Conservation (phyloP, 92 coral and sea anemone genomes). For the Porites lobata region DNA sequence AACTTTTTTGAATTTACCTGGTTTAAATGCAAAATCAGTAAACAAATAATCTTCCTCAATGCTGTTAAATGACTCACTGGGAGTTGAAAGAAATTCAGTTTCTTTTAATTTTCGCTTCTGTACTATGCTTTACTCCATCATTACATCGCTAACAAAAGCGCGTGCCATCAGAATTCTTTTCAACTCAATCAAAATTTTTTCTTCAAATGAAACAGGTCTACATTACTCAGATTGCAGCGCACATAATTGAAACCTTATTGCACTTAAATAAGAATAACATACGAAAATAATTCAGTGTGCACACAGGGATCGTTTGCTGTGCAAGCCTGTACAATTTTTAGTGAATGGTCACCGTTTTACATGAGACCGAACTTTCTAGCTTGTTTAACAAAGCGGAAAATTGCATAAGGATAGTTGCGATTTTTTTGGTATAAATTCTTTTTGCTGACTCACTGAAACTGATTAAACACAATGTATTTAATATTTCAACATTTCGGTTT, state of each 20-base stretch:
- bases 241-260: slow-evolving; percentile 20
- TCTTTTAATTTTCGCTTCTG: background rate
- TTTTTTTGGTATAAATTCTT: background rate
- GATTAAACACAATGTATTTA: background rate
- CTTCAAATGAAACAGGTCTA: slow-evolving; percentile 20
- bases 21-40: background rate
- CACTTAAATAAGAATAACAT: background rate
- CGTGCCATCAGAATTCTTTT: slow-evolving; percentile 13
- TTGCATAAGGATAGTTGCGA: background rate
- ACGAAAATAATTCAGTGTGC: no score
- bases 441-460: no score
- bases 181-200: background rate
- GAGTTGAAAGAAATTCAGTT: background rate
- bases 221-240: slow-evolving; percentile 10
- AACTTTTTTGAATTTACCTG: slow-evolving; percentile 4
- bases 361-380: background rate
- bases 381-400: slow-evolving; percentile 38
- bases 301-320: no score
- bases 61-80: slow-evolving; percentile 10
- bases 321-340: no score
- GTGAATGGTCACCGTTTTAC: no score
- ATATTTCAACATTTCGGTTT: background rate
- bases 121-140: background rate
- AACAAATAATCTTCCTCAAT: background rate
- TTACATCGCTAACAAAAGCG: background rate